A percentile compares a stretch with the other conserved stretches of the same genome.
These are phyloP conservation scores for Poecilia latipinna DNA, from an alignment of 2,113 vertebrate genomes.

Conservation along the genomic window DNA sequence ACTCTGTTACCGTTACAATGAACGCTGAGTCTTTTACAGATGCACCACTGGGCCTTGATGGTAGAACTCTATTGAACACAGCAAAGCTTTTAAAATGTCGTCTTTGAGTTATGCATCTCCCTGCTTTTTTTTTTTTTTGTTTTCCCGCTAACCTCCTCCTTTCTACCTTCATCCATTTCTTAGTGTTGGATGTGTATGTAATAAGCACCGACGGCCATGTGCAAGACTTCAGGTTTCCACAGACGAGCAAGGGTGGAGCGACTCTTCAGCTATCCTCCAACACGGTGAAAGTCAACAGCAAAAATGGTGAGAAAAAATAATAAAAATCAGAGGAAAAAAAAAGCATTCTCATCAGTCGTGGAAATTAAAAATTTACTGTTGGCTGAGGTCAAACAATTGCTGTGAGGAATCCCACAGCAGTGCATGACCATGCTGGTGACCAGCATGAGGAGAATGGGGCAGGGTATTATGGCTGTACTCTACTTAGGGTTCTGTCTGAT, in stretches of 20 bases:
- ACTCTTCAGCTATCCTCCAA: conserved; percentile 94
- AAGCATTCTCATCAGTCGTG: not conserved
- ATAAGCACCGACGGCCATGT: conserved; percentile 96
- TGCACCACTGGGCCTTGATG: conserved; percentile 17
- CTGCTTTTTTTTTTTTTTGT: not conserved
- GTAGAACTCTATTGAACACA: conserved; percentile 39
- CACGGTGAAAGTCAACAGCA: conserved; percentile 98
- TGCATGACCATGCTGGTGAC: not conserved
- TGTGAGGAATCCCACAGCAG: not conserved
- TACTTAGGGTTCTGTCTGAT: not conserved
- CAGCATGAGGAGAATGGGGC: not conserved
- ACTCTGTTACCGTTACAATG: conserved; percentile 47
- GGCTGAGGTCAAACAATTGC: not conserved
- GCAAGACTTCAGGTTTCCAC: conserved; percentile 96
- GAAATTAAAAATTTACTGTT: not conserved
- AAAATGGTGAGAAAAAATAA: conserved; percentile 85
- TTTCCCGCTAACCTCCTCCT: not conserved
- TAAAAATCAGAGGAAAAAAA: not conserved
- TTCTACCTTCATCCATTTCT: conserved; percentile 1
- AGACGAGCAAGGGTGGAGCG: conserved; percentile 90
- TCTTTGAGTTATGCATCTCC: conserved; percentile 38
- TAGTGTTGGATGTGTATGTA: conserved; percentile 96
- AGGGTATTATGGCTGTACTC: not conserved
- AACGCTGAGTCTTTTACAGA: conserved; percentile 38
- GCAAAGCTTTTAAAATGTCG: conserved; percentile 36